Conservation (phyloP, 2,113 vertebrate genomes). For the Hemiscyllium ocellatum region DNA sequence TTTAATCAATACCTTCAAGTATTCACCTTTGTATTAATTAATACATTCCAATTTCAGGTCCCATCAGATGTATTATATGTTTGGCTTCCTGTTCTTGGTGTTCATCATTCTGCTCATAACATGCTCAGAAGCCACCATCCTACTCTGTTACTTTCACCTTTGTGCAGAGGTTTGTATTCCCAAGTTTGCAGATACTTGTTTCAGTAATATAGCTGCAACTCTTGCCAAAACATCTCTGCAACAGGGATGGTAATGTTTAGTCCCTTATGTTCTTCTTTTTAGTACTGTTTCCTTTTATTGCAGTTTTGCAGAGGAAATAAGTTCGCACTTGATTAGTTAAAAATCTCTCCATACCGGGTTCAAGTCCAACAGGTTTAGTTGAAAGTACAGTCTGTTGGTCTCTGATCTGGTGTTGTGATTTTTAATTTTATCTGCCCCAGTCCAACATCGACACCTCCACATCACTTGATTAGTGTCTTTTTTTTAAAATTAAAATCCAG, state of each 20-base stretch:
- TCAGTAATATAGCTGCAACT: background rate
- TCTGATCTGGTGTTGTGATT: too few species aligned
- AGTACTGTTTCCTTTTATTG: background rate
- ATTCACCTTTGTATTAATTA: constrained; percentile 6
- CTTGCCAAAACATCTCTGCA: background rate
- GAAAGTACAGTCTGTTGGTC: too few species aligned
- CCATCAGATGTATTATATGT: constrained; percentile 41
- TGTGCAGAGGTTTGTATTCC: constrained; percentile 37
- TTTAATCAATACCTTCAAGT: background rate
- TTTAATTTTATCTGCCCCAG: too few species aligned
- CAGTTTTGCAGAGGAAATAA: background rate
- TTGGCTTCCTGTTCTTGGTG: constrained; percentile 40
- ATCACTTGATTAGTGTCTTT: too few species aligned
- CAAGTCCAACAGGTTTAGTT: too few species aligned
- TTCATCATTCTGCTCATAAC: constrained; percentile 41
- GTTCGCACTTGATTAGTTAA: background rate
- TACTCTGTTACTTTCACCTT: constrained; percentile 40
- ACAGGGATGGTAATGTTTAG: background rate
- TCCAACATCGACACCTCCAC: too few species aligned
- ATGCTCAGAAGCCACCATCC: constrained; percentile 40
- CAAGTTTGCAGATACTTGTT: background rate
- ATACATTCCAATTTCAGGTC: constrained; percentile 30
- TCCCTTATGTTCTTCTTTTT: too few species aligned
- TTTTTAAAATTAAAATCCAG: too few species aligned
- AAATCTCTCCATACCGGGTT: too few species aligned